phyloP scores from a whole-genome alignment of 2,888 invertebrate genomes.

The Eulithis testata region DNA sequence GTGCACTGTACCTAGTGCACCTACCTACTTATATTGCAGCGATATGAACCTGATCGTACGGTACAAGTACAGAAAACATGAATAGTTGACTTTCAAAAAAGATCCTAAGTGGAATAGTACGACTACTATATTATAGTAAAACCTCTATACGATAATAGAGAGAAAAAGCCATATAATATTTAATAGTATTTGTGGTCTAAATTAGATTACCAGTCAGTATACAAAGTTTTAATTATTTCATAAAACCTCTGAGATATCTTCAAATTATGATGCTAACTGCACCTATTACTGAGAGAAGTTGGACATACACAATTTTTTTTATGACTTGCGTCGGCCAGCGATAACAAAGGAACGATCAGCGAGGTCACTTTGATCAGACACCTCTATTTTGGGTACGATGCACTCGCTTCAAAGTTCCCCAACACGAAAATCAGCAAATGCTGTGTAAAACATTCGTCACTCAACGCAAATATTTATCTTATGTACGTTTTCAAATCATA shows the following conservation, averaged over 20 bases:
- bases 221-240: no score
- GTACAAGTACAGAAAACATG: not conserved
- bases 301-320: conserved; percentile 22
- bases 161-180: no score
- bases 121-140: no score
- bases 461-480: conserved; percentile 19
- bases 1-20: not conserved
- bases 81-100: not conserved
- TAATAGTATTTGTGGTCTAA: no score
- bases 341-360: conserved; percentile 36
- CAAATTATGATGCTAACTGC: no score
- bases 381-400: conserved; percentile 40
- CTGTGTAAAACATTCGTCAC: conserved; percentile 35
- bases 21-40: conserved; percentile 9
- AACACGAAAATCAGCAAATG: conserved; percentile 23
- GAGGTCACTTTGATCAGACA: conserved; percentile 45
- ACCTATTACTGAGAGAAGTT: not conserved
- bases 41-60: not conserved
- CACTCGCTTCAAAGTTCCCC: conserved; percentile 35
- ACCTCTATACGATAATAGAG: no score
- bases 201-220: no score
- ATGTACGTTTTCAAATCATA: conserved; percentile 7
- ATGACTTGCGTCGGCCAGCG: conserved; percentile 20
- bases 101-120: no score
- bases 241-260: no score